Evolutionary conservation across 23 tunicate species (phyloP), one percentile per base, ranked within the genome.

Genomic region (Halocynthia roretzi): DNA sequence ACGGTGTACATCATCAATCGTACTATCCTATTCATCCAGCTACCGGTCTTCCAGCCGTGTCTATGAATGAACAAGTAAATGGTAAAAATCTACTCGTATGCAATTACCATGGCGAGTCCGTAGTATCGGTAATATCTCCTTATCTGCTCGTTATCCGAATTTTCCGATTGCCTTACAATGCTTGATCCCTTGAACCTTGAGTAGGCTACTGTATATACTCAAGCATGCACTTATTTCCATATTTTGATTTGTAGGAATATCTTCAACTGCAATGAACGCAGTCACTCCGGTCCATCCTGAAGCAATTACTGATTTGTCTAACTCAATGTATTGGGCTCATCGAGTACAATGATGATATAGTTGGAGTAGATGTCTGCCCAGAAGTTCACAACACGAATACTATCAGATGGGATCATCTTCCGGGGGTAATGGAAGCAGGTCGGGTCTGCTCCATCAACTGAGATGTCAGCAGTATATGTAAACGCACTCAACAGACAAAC

Each of bases 261-360:
- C 70, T 10, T 65, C 70, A 20, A 20, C 70, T 10, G 70, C 31
- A 11, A 65, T 20, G 48, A 65, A 20, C 31, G 70, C 70, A 65
- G 15, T 48, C n/a, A 20, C 48, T 65, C 70, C 22, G 0, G 48
- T 48, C 10, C 70, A 65, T 20, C 48, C 22, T 15, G 70, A 48
- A 11, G 70, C 19, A 9, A 65, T 48, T 20, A 48, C 22, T 8
- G 48, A 20, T 65, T 8, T 48, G n/a, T 20, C 15, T 65, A 20
- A 40, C 15, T 40, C 70, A 15, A 65, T 65, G 70, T 65, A 65
- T 48, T 65, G 70, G 70, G 48, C 70, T 10, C 70, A 65, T 15
- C 6, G 70, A 8, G 70, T 65, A 20, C 70, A 65, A 6, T 65
- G 31, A 65, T 6, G 44, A 31, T 0, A 31, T 31, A 31, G 44